Conservation (phyloP, 2,113 vertebrate species). For the Opisthocomus hoazin region DNA sequence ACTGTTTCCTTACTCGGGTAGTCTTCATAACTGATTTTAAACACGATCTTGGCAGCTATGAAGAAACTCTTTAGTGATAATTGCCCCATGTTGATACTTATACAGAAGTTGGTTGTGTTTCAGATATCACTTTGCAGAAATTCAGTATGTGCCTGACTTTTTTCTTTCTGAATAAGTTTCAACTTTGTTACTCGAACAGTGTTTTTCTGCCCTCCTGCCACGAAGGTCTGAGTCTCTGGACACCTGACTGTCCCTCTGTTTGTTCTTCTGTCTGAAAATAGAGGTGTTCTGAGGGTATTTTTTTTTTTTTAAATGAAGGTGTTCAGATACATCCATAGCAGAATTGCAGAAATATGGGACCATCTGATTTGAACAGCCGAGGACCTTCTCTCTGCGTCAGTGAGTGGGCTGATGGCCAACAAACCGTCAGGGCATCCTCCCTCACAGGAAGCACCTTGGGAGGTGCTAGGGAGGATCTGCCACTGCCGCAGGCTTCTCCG, state of each 20-base stretch:
- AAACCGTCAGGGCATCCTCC: not conserved
- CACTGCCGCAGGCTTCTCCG: fast-evolving
- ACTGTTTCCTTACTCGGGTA: not conserved
- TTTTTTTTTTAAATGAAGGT: not conserved
- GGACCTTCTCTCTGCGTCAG: not conserved
- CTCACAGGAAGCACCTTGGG: not conserved
- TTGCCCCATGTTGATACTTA: not conserved
- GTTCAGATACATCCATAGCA: not conserved
- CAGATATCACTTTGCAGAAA: not conserved
- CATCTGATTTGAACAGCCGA: not conserved
- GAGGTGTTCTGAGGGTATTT: not conserved
- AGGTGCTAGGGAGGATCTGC: not conserved
- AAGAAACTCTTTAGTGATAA: not conserved
- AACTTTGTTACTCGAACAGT: not conserved
- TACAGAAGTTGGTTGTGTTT: not conserved
- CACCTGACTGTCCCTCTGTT: not conserved
- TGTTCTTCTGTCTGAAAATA: not conserved
- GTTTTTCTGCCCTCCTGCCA: not conserved
- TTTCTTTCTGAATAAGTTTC: not conserved
- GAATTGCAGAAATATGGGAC: not conserved
- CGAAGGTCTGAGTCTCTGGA: not conserved
- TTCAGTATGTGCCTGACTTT: not conserved
- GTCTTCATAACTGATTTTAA: not conserved
- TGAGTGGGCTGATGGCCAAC: fast-evolving
- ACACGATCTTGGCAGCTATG: not conserved